Base-by-base conservation (phyloP, 2,797 vertebrate genomes). In the Poecile montanus region DNA sequence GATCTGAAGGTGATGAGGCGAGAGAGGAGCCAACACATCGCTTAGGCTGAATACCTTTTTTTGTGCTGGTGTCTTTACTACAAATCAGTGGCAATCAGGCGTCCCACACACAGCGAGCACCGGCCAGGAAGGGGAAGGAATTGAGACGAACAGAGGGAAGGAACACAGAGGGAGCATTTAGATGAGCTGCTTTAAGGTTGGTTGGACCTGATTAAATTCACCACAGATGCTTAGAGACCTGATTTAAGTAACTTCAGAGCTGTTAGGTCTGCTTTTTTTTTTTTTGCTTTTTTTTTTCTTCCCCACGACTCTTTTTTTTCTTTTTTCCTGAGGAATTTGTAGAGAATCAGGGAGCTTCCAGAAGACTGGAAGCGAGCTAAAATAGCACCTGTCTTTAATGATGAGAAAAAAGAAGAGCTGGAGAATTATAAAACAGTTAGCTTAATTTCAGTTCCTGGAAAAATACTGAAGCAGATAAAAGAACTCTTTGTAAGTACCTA, bases 361-460 rank as follows among this genome's bases (percentile, higher is more conserved):
- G 91, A 91, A 96, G 88, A 68, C 76, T 95, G 56, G 76, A 77
- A 93, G 88, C 0, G 47, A 94, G 88, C 80, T 94, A 91, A 96
- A 96, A 96, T 93, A 95, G 83, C 0, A 1, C 77, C 94, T 96
- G 94, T 96, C 95, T 96, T 90, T 90, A 94, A 93, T 94, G 93
- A 96, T 62, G 94, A 96, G 89, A 88, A 94, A 85, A 93, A 95
- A 91, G 91, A 93, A 94, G 94, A 94, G 36, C 79, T 93, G 90
- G 91, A 94, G 96, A 96, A 96, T 96, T 96, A 96, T 90, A 94
- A 81, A 96, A 92, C 96, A 95, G 94, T 96, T 96, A 95, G 91
- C 93, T 96, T 96, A 96, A 96, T 96, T 96, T 96, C 96, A 96
- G 93, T 94, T 95, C 88, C 96, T 96, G 96, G 93, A 96, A 96